A percentile compares a stretch with the other conserved stretches of the same genome.
These are phyloP conservation scores for Baccha elongata DNA, from an alignment of 2,888 invertebrate species.

Conservation along the genomic window DNA sequence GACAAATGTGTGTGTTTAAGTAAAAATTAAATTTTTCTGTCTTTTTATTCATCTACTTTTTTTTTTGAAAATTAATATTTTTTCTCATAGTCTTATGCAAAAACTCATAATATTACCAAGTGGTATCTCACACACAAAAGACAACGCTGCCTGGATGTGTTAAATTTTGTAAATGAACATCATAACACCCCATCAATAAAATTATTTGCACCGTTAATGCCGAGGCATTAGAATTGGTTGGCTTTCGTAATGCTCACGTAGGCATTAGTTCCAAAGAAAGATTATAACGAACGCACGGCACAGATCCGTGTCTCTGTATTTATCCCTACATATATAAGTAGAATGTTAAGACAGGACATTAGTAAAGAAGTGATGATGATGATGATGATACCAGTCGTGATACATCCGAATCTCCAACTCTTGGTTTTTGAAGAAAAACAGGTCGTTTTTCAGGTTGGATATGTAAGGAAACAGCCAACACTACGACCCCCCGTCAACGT, in stretches of 20 bases:
- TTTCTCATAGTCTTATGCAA: neutral
- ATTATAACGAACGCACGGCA: constrained; percentile 36
- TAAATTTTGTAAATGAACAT: constrained; percentile 58
- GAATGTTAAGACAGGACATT: constrained; percentile 50
- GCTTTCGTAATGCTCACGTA: constrained; percentile 65
- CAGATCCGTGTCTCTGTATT: neutral
- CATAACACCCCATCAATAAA: constrained; percentile 73
- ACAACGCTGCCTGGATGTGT: neutral
- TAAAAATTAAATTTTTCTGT: constrained; percentile 1
- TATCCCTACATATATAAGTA: constrained; percentile 21
- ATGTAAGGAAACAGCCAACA: constrained; percentile 25
- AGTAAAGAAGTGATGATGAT: constrained; percentile 37
- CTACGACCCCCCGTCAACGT: neutral
- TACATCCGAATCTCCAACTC: constrained; percentile 19
- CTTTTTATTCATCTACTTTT: neutral
- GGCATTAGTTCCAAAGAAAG: constrained; percentile 56
- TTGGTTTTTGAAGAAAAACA: neutral
- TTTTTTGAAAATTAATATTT: constrained; percentile 25
- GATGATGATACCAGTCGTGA: constrained; percentile 49
- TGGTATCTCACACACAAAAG: neutral
- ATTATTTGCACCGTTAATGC: constrained; percentile 72
- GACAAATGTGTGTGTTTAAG: constrained; percentile 20
- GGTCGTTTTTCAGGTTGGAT: constrained; percentile 34
- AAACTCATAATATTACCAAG: constrained; percentile 5
- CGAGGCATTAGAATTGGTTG: constrained; percentile 66